Evolutionary conservation across 2,888 invertebrate species (phyloP).

Genomic region (Rhamnusium bicolor): DNA sequence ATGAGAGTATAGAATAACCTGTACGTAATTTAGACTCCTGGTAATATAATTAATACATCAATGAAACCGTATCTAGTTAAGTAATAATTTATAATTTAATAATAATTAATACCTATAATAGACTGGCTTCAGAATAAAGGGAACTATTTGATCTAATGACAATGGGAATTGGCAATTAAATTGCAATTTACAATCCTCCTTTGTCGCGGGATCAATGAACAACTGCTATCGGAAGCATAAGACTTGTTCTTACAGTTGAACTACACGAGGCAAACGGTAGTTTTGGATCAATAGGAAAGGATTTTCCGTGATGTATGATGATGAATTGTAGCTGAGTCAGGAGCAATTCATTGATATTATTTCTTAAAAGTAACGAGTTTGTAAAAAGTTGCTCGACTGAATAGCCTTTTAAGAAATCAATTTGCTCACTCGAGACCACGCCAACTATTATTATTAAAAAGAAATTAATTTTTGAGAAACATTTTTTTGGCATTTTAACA

Average conservation of each 20-base stretch:
- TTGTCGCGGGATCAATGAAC: conserved; percentile 33
- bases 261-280: conserved; percentile 32
- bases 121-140: conserved; percentile 27
- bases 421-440: background rate
- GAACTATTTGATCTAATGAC: conserved; percentile 39
- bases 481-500: background rate
- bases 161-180: conserved; percentile 44
- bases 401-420: background rate
- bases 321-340: conserved; percentile 33
- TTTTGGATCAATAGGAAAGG: conserved; percentile 34
- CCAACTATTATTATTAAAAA: background rate
- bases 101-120: conserved; percentile 33
- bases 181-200: conserved; percentile 41
- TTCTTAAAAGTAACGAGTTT: conserved; percentile 27
- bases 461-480: background rate
- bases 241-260: conserved; percentile 15
- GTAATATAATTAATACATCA: conserved; percentile 4
- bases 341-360: conserved; percentile 31
- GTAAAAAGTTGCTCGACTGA: conserved; percentile 14
- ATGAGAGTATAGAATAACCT: no score
- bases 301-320: conserved; percentile 38
- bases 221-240: conserved; percentile 24
- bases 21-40: no score
- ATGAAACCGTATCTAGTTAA: background rate
- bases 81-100: conserved; percentile 28